These are phyloP conservation scores for Neogale vison DNA, from an alignment of 2,113 vertebrate genomes.

Conservation along the genomic window DNA sequence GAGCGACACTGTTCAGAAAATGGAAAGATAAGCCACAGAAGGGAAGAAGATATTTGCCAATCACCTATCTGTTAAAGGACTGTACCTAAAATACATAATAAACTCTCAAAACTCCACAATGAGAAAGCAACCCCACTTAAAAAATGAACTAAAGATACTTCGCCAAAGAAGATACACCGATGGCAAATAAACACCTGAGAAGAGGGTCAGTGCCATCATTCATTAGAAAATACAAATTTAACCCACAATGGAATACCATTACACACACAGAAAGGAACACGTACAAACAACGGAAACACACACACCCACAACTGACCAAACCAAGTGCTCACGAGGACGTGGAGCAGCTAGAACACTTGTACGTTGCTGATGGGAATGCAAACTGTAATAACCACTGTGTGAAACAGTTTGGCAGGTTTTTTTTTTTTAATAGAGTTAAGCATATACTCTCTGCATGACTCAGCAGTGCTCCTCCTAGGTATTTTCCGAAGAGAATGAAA, in stretches of 20 bases:
- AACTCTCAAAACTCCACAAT: not conserved
- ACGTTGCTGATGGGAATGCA: not conserved
- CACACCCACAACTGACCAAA: not conserved
- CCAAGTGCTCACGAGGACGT: not conserved
- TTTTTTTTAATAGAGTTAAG: not conserved
- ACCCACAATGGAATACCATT: not conserved
- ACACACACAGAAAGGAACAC: not conserved
- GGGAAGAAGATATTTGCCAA: not conserved
- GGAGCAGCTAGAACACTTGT: accelerated
- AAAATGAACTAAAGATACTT: not conserved
- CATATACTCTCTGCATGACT: not conserved
- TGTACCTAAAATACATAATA: not conserved
- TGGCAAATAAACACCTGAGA: not conserved
- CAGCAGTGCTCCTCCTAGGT: not conserved
- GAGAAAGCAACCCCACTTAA: not conserved
- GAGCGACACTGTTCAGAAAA: not conserved
- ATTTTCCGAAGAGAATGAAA: conserved; percentile 15
- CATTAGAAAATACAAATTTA: not conserved
- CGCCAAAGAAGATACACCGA: not conserved
- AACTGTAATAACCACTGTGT: not conserved
- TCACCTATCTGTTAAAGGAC: not conserved
- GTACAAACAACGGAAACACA: not conserved
- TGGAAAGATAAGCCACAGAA: not conserved
- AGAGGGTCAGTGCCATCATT: not conserved
- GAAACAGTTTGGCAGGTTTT: not conserved